Evolutionary conservation across 2,888 invertebrate species (phyloP), one percentile per base, ranked within the genome.

Genomic region (Ganaspis brasiliensis): DNA sequence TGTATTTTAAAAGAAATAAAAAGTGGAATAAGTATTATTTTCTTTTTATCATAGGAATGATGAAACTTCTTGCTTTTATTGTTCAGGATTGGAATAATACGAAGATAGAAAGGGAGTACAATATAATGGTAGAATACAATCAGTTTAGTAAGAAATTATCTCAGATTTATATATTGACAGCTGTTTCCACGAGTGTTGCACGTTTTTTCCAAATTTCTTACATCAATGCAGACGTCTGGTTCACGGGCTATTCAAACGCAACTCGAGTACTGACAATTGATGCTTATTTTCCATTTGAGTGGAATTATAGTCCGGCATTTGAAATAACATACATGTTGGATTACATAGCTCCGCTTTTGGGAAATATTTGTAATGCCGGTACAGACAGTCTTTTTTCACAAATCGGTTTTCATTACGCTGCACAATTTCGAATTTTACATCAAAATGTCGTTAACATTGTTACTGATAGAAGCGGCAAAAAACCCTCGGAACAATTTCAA

Each of bases 1-100:
- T n/a, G n/a, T n/a, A n/a, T n/a, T n/a, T n/a, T n/a, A n/a, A n/a
- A n/a, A n/a, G n/a, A n/a, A n/a, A n/a, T n/a, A n/a, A n/a, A n/a
- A n/a, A n/a, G n/a, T n/a, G n/a, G 77, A 79, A 72, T 26, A 67
- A 40, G 31, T 55, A 67, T 40, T 71, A 31, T 49, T 57, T n/a
- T 71, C n/a, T 2, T 61, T 52, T 52, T 2, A 16, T 4, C 14
- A 19, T 52, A 52, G 52, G 52, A 19, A 52, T 52, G 52, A 52
- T 52, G 19, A 52, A 52, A 52, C 52, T 52, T 52, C 52, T 52
- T 52, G 52, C 52, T 16, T 52, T 52, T 52, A 52, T 52, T 52
- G 16, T 52, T 19, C 52, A 52, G 52, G 52, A 52, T 52, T 52
- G 52, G 52, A 52, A 52, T 19, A 52, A 52, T 52, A 19, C n/a